Evolutionary conservation across 1,140 invertebrate genomes (phyloP).

Genomic region (Drosophila subobscura): DNA sequence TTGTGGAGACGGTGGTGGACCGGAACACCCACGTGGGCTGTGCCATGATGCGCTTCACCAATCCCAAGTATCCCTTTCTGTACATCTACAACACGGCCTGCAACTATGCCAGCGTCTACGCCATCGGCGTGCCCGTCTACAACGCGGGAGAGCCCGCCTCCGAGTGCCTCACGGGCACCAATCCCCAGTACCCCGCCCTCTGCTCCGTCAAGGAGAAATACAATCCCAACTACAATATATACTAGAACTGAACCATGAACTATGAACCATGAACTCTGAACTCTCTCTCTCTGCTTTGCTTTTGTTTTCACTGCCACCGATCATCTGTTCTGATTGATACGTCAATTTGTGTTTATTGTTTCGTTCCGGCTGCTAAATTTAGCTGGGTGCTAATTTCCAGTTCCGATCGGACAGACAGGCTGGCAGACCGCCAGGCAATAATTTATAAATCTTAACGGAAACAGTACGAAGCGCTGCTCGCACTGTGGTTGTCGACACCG

Average conservation of each 20-base stretch:
- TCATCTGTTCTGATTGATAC: conserved; percentile 46
- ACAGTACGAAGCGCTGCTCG: conserved; percentile 25
- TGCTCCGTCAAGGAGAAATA: conserved; percentile 69
- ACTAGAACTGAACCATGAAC: conserved; percentile 39
- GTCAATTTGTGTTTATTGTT: conserved; percentile 41
- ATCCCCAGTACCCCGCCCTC: conserved; percentile 64
- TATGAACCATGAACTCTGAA: conserved; percentile 25
- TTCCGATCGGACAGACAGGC: background rate
- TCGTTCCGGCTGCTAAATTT: conserved; percentile 58
- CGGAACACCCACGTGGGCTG: conserved; percentile 80
- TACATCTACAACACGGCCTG: conserved; percentile 81
- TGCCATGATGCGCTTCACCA: conserved; percentile 77
- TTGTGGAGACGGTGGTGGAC: conserved; percentile 77
- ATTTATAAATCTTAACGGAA: conserved; percentile 42
- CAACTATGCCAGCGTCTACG: conserved; percentile 79
- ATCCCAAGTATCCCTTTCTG: conserved; percentile 70
- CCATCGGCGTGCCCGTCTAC: conserved; percentile 69
- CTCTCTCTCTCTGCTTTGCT: conserved; percentile 13
- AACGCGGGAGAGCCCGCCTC: conserved; percentile 69
- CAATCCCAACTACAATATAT: conserved; percentile 75
- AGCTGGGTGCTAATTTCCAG: conserved; percentile 48
- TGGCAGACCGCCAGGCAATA: background rate
- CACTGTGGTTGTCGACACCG: conserved; percentile 37
- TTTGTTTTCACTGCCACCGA: conserved; percentile 11
- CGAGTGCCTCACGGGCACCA: conserved; percentile 67